Evolutionary conservation across 1,140 invertebrate species (phyloP).

Genomic region (Carcinoscorpius rotundicauda): DNA sequence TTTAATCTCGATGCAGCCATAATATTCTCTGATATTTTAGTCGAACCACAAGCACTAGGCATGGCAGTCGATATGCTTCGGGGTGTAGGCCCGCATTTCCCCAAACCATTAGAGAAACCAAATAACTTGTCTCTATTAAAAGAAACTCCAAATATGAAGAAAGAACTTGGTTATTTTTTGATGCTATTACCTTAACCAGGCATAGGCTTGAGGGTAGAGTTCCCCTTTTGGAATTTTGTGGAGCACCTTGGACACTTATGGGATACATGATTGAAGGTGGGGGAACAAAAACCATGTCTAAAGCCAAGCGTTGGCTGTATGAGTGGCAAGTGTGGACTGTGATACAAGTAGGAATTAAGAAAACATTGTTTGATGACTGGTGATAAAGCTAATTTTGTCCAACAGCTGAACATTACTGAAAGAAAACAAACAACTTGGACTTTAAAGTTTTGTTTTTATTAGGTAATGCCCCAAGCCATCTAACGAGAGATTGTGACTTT

Average conservation of each 20-base stretch:
- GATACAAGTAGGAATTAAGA: no score
- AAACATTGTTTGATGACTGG: no score
- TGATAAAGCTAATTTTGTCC: no score
- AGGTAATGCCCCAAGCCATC: no score
- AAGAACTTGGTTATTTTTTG: conserved; percentile 71
- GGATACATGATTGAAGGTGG: conserved; percentile 97
- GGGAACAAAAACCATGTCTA: conserved; percentile 80
- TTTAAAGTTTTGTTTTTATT: no score
- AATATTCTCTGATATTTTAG: conserved; percentile 96
- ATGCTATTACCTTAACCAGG: conserved; percentile 86
- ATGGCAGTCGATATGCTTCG: conserved; percentile 85
- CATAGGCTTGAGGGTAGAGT: conserved; percentile 79
- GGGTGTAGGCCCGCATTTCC: conserved; percentile 81
- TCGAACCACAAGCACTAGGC: conserved; percentile 92
- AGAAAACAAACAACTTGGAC: no score
- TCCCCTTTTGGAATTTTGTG: conserved; percentile 85
- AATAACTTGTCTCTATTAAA: conserved; percentile 48
- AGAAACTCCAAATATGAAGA: conserved; percentile 52
- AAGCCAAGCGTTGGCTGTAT: conserved; percentile 83
- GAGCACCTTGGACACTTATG: conserved; percentile 96
- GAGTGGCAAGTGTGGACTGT: conserved; percentile 40
- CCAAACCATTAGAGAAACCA: conserved; percentile 63
- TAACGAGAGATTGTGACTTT: no score
- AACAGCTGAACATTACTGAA: no score
- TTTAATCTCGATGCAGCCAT: conserved; percentile 87